Percentiles rank a stretch among this genome's conserved stretches.
These are phyloP conservation scores for Mus musculus DNA, from an alignment of 2,113 vertebrate species.

Conservation along the genomic window DNA sequence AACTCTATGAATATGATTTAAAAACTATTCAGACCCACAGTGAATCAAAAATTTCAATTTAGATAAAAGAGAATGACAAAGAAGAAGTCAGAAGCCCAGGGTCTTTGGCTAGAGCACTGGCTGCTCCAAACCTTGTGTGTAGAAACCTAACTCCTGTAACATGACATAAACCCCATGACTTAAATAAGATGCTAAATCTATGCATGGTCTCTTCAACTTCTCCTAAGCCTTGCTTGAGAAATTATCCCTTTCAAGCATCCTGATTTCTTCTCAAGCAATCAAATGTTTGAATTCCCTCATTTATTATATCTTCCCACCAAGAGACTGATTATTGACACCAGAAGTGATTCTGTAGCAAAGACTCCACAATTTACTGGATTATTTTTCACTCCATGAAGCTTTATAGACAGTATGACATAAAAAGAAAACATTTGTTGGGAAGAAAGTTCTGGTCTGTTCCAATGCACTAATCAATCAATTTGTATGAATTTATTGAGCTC, in stretches of 20 bases:
- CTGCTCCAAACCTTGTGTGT: background rate
- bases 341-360: background rate
- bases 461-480: conserved; percentile 4
- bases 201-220: background rate
- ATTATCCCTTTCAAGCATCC: background rate
- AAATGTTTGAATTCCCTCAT: background rate
- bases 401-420: background rate
- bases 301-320: background rate
- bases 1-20: background rate
- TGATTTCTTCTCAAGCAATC: background rate
- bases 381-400: background rate
- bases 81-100: background rate
- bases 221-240: background rate
- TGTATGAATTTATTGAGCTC: conserved; percentile 36
- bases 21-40: background rate
- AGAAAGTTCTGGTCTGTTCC: background rate
- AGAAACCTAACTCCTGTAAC: background rate
- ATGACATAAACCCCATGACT: background rate
- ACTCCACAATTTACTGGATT: background rate
- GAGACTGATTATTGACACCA: background rate
- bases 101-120: background rate
- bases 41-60: background rate
- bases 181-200: background rate
- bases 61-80: background rate
- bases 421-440: background rate